These are phyloP conservation scores for Eupristina koningsbergeri DNA, from an alignment of 1,140 invertebrate species.

Conservation along the genomic window DNA sequence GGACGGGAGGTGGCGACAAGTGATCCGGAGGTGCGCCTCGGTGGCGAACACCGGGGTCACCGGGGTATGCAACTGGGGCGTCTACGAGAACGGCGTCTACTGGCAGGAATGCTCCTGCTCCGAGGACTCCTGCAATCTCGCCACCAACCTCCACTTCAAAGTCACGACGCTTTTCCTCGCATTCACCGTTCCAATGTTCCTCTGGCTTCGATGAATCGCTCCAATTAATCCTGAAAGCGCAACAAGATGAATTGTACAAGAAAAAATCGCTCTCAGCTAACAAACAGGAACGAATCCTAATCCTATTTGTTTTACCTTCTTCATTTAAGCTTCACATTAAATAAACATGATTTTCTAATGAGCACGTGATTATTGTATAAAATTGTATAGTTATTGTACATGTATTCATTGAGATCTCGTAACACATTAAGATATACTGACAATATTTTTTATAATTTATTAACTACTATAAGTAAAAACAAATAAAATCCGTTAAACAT, in stretches of 20 bases:
- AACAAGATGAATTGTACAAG: neutral
- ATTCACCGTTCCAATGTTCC: neutral
- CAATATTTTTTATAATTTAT: too few relatives aligned
- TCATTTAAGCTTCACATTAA: too few relatives aligned
- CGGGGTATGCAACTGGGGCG: conserved; percentile 94
- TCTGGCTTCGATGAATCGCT: conserved; percentile 21
- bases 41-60: conserved; percentile 92
- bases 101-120: conserved; percentile 97
- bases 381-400: too few relatives aligned
- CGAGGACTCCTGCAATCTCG: conserved; percentile 86
- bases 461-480: too few relatives aligned
- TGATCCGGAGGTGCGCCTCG: conserved; percentile 90
- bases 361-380: too few relatives aligned
- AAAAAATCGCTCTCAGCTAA: too few relatives aligned
- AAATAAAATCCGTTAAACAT: too few relatives aligned
- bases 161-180: conserved; percentile 26
- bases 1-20: conserved; percentile 94
- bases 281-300: too few relatives aligned
- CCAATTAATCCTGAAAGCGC: neutral
- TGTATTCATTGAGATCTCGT: too few relatives aligned
- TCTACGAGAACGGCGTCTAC: conserved; percentile 91
- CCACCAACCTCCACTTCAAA: conserved; percentile 50
- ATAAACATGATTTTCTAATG: too few relatives aligned
- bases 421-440: too few relatives aligned
- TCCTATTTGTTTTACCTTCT: too few relatives aligned